Base-by-base conservation (phyloP, 2,113 vertebrate genomes). In the Myotis yumanensis region DNA sequence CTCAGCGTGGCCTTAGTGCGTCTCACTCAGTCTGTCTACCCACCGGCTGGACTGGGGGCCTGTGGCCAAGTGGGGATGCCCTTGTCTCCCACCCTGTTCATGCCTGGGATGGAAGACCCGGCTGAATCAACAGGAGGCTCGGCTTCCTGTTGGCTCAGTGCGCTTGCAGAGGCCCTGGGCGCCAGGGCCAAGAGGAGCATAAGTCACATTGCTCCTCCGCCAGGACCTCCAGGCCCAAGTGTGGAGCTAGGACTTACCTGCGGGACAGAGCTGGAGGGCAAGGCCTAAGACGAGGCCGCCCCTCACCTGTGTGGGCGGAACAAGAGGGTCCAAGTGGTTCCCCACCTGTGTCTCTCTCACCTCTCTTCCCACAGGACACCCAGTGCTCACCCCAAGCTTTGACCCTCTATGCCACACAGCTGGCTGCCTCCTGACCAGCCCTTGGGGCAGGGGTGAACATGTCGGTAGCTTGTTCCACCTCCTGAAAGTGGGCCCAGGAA, bases 251-350 rank as follows among this genome's bases (percentile, higher is more conserved):
- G 62, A 43, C 30, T 2, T 14, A 1, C 10, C 5, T 18, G 17
- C n/a, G 37, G 76, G 25, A 4, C 23, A 37, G 52, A 69, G 11
- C 20, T 11, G n/a, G 46, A 80, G 35, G 62, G 3, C 25, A 15
- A 35, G 48, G 32, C 5, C n/a, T 15, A 9, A 73, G 68, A 43
- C 35, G 77, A 22, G 22, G 20, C 62, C 11, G 59, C 17, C 16
- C 22, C 28, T 81, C 43, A 12, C 51, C 10, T 30, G 10, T 28
- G 66, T n/a, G 32, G 22, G 23, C 12, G 6, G 35, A 37, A 11
- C 11, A 23, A 52, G 37, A 59, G 40, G 12, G 4, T 7, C 3
- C 0, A 2, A 25, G 5, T 43, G 8, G 0, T 0, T 37, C 28
- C 57, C 16, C 14, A 32, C 28, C 32, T 35, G 6, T 3, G 7